phyloP scores from a whole-genome alignment of 92 coral and sea anemone species.

The Virgularia gustaviana region DNA sequence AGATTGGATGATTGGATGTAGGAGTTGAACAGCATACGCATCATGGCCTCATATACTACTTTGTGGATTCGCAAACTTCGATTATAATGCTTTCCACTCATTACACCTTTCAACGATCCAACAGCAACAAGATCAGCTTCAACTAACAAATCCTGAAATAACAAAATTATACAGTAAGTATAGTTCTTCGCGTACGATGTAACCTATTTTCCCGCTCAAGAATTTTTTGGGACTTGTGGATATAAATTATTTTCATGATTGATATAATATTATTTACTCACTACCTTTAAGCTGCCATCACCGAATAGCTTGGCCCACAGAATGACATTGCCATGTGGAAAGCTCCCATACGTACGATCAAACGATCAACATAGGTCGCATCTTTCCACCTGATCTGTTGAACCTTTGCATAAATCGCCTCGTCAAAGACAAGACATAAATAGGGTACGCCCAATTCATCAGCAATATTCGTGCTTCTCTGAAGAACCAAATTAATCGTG shows the following conservation, averaged over 20 bases:
- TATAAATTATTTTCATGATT: not conserved
- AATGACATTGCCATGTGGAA: constrained; percentile 63
- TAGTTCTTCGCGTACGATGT: too few relatives aligned
- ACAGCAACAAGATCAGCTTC: constrained; percentile 55
- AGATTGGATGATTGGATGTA: not conserved
- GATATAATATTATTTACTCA: not conserved
- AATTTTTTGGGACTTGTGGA: not conserved
- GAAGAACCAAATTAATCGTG: not conserved
- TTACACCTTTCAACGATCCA: constrained; percentile 54
- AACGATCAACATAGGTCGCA: constrained; percentile 35
- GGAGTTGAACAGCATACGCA: not conserved
- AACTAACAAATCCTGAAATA: constrained; percentile 37
- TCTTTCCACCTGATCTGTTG: constrained; percentile 61
- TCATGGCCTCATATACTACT: constrained; percentile 15
- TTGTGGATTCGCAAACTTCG: constrained; percentile 53
- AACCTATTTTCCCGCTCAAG: too few relatives aligned
- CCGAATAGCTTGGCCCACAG: constrained; percentile 56
- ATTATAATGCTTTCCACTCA: constrained; percentile 53
- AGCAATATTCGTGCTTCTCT: not conserved
- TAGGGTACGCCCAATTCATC: not conserved
- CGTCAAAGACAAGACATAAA: constrained; percentile 56
- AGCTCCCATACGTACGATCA: constrained; percentile 60
- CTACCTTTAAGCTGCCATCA: constrained; percentile 54
- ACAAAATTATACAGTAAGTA: not conserved
- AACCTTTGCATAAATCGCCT: constrained; percentile 43